These are phyloP conservation scores for Pinna nobilis DNA, from an alignment of 1,140 invertebrate species.

Conservation along the genomic window DNA sequence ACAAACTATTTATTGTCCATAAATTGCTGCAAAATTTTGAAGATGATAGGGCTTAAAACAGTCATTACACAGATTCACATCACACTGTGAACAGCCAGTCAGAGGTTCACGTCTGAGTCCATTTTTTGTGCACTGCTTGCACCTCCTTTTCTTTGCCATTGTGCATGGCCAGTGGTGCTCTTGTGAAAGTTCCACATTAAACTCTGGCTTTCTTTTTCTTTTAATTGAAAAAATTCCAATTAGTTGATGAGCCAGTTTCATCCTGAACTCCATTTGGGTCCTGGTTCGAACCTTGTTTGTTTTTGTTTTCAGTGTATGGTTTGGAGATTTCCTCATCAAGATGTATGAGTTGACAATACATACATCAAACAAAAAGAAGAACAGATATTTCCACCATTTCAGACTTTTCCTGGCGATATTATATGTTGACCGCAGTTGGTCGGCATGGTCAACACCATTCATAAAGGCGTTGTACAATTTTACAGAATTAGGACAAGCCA, in stretches of 20 bases:
- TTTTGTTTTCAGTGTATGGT: slow-evolving; percentile 10
- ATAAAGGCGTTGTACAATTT: background rate
- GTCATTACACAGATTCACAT: slow-evolving; percentile 1
- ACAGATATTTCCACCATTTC: slow-evolving; percentile 41
- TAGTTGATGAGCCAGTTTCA: slow-evolving; percentile 6
- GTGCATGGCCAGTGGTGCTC: background rate
- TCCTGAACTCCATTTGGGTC: slow-evolving; percentile 4
- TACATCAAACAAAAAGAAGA: slow-evolving; percentile 11
- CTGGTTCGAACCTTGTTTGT: slow-evolving; percentile 1
- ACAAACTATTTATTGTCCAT: background rate
- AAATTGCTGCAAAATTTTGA: background rate
- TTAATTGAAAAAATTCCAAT: background rate
- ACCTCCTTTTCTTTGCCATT: slow-evolving; percentile 5
- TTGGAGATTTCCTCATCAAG: slow-evolving; percentile 9
- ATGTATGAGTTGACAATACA: slow-evolving; percentile 11
- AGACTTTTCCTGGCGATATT: slow-evolving; percentile 2
- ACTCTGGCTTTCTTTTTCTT: background rate
- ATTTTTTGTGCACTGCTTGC: slow-evolving; percentile 1
- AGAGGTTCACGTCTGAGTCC: background rate
- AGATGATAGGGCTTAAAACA: background rate
- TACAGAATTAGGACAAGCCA: background rate
- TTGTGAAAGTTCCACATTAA: background rate
- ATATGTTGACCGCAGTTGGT: slow-evolving; percentile 25
- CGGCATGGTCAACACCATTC: slow-evolving; percentile 22
- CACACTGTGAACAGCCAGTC: background rate